Base-by-base conservation (phyloP, 1,140 invertebrate species). In the Sycophila sp. region DNA sequence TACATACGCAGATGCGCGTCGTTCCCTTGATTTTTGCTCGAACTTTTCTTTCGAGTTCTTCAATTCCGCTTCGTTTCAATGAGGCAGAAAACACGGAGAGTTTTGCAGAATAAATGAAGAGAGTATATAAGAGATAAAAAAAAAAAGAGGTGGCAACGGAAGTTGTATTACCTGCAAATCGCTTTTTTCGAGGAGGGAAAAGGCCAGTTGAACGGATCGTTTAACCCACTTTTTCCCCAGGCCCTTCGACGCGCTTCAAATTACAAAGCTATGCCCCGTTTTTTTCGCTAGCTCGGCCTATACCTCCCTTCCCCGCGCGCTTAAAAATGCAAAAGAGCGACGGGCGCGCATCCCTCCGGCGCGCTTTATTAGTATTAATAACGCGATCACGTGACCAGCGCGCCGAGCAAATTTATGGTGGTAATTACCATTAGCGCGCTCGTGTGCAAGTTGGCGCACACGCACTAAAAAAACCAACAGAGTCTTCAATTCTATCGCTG, bases 401-500 rank as follows among this genome's bases (percentile, higher is more conserved):
- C 56, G 47, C 28, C 34, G 47, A 45, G 34, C 62, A 59, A 59
- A 71, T 66, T 71, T 71, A 71, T 30, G 69, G 51, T 51, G 28
- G 62, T 36, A 71, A 71, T 71, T 71, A 66, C 42, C 60, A 71
- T 71, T 71, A 71, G 60, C 30, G 19, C 22, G 26, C 40, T 45
- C 28, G 36, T 17, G 8, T 59, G 36, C n/a, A n/a, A n/a, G n/a
- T n/a, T n/a, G n/a, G n/a, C n/a, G n/a, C 64, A 28, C 19, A 32
- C 24, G 24, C 22, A 22, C 15, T 30, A 22, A n/a, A 36, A 62
- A 63, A 58, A 59, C 51, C 32, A 71, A 71, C 60, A 64, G 64
- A 69, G 60, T 71, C 59, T 71, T 65, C 69, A 65, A 71, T 71
- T 19, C 62, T 71, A 71, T 71, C 79, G 59, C 73, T 73, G 74